Conservation (phyloP, 2,888 invertebrate species). For the Dendrolimus houi region DNA sequence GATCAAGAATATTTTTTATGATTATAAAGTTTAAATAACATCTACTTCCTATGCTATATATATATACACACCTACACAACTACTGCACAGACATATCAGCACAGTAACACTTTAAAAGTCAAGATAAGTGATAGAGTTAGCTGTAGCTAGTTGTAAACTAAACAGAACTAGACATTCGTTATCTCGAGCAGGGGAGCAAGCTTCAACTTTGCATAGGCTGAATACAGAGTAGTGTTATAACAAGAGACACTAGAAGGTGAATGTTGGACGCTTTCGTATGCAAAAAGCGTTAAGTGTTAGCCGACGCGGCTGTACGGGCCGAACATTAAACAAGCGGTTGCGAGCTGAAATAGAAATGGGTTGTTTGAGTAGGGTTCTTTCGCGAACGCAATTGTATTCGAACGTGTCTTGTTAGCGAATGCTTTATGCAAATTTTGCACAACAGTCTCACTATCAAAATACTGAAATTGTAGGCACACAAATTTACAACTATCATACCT, state of each 20-base stretch:
- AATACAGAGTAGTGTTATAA: conserved; percentile 68
- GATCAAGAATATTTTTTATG: too few species aligned
- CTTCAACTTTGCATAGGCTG: conserved; percentile 59
- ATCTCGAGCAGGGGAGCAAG: conserved; percentile 59
- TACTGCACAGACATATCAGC: too few species aligned
- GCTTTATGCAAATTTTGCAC: conserved; percentile 57
- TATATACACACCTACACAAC: too few species aligned
- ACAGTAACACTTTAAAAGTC: too few species aligned
- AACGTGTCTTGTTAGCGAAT: conserved; percentile 75
- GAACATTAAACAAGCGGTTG: conserved; percentile 73
- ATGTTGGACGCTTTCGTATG: conserved; percentile 68
- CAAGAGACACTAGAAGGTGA: conserved; percentile 62
- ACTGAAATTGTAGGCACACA: not conserved
- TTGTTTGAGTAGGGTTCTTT: conserved; percentile 75
- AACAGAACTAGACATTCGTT: conserved; percentile 53
- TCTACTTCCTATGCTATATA: too few species aligned
- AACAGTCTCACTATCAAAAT: not conserved
- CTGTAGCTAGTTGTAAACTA: conserved; percentile 20
- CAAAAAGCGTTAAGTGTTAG: conserved; percentile 75
- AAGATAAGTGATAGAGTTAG: conserved; percentile 2
- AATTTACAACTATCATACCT: not conserved
- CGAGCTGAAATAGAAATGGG: conserved; percentile 72
- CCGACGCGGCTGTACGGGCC: conserved; percentile 71
- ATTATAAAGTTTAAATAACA: too few species aligned
- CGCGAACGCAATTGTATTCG: conserved; percentile 72